Evolutionary conservation across 2,797 vertebrate genomes (phyloP).

Genomic region (Gorsachius magnificus): DNA sequence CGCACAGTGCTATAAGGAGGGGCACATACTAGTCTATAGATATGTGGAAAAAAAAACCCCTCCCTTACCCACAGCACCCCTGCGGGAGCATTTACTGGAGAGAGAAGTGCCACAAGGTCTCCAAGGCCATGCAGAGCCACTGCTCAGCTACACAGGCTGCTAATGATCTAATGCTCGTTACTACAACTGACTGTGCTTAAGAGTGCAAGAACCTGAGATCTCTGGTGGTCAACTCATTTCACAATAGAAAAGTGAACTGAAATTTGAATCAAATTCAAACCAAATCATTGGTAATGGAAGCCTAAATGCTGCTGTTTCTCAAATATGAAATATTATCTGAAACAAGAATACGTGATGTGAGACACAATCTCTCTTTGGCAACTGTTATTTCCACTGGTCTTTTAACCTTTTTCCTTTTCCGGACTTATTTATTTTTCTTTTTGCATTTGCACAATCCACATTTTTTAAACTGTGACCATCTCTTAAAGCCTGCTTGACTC

Average conservation of each 20-base stretch:
- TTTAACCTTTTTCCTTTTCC: too few relatives aligned
- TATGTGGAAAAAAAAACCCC: not conserved
- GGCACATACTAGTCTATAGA: not conserved
- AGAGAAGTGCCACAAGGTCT: not conserved
- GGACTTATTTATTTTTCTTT: conserved; percentile 16
- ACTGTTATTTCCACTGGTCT: not conserved
- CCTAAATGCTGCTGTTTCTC: not conserved
- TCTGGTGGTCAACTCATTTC: not conserved
- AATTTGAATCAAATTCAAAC: not conserved
- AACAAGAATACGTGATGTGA: not conserved
- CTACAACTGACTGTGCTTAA: not conserved
- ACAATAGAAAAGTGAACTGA: not conserved
- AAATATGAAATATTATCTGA: not conserved
- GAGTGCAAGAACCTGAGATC: not conserved
- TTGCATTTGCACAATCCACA: not conserved
- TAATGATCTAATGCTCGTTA: not conserved
- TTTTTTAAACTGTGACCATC: not conserved
- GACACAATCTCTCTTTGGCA: not conserved
- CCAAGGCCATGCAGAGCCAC: not conserved
- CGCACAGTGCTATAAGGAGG: not conserved
- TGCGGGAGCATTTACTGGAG: not conserved
- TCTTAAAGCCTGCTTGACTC: not conserved
- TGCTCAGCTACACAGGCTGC: not conserved
- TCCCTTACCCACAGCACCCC: not conserved
- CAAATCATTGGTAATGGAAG: not conserved